Conservation (phyloP, 2,797 vertebrate species). For the Syndactyla subalaris region DNA sequence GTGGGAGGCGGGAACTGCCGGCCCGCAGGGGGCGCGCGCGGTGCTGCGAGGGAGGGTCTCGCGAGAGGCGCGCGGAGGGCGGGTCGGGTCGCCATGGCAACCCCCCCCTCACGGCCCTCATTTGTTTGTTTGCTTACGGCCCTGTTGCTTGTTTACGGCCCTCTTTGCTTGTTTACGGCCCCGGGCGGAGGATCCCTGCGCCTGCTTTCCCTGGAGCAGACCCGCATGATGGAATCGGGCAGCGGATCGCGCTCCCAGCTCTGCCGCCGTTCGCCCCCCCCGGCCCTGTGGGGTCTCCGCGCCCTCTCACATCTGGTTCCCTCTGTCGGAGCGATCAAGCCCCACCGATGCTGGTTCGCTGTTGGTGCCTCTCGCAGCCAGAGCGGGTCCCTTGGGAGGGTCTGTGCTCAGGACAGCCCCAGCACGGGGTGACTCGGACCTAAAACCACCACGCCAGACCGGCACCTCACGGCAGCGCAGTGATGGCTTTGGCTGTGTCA, state of each 20-base stretch:
- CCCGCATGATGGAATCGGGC: fast-evolving
- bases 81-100: background rate
- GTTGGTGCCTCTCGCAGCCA: background rate
- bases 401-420: background rate
- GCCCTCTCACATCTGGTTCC: background rate
- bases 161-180: too few relatives aligned
- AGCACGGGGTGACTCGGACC: background rate
- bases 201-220: too few relatives aligned
- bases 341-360: background rate
- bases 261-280: background rate
- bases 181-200: too few relatives aligned
- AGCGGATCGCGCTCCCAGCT: background rate
- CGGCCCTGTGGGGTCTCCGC: background rate
- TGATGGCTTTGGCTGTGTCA: background rate
- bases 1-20: background rate
- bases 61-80: background rate
- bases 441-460: background rate
- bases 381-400: background rate
- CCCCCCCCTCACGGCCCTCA: background rate
- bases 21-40: background rate
- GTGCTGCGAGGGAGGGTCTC: background rate
- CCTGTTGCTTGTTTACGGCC: too few relatives aligned
- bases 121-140: background rate
- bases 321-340: fast-evolving
- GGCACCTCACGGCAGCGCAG: fast-evolving